Percentiles rank a stretch among this genome's conserved stretches.
These are phyloP conservation scores for Andricus quercusramuli DNA, from an alignment of 2,888 invertebrate species.

Conservation along the genomic window DNA sequence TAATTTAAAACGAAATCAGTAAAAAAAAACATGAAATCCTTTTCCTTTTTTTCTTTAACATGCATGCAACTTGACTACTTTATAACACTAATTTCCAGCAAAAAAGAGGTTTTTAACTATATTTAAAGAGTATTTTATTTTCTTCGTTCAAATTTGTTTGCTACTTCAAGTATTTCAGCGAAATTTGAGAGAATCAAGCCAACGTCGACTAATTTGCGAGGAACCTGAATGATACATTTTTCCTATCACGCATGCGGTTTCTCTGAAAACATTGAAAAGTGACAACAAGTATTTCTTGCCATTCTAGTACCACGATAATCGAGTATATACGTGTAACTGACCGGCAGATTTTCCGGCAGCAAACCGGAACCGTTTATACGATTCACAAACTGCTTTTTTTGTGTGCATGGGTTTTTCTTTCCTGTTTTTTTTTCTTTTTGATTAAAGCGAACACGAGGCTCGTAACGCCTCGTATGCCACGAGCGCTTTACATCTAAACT, in stretches of 20 bases:
- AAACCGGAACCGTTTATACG: constrained; percentile 60
- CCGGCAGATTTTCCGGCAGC: constrained; percentile 55
- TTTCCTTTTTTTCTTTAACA: neutral
- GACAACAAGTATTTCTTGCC: constrained; percentile 26
- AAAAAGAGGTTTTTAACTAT: neutral
- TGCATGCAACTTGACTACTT: neutral
- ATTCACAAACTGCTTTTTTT: constrained; percentile 50
- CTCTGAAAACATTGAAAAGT: constrained; percentile 32
- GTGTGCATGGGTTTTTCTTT: constrained; percentile 8
- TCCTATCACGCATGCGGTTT: constrained; percentile 1
- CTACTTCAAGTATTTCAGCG: neutral
- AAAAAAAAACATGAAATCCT: neutral
- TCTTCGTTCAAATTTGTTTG: neutral
- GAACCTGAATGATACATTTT: constrained; percentile 15
- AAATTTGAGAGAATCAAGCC: neutral
- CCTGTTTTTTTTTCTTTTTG: constrained; percentile 61
- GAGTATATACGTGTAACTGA: constrained; percentile 42
- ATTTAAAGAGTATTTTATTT: neutral
- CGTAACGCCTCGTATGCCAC: constrained; percentile 53
- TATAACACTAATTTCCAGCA: too few relatives aligned
- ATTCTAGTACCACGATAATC: constrained; percentile 43
- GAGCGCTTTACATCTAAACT: constrained; percentile 56
- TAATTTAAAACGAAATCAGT: neutral
- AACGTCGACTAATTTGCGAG: constrained; percentile 23
- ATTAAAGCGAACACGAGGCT: constrained; percentile 65